Evolutionary conservation across 2,797 vertebrate species (phyloP), one percentile per base, ranked within the genome.

Genomic region (Molossus molossus): DNA sequence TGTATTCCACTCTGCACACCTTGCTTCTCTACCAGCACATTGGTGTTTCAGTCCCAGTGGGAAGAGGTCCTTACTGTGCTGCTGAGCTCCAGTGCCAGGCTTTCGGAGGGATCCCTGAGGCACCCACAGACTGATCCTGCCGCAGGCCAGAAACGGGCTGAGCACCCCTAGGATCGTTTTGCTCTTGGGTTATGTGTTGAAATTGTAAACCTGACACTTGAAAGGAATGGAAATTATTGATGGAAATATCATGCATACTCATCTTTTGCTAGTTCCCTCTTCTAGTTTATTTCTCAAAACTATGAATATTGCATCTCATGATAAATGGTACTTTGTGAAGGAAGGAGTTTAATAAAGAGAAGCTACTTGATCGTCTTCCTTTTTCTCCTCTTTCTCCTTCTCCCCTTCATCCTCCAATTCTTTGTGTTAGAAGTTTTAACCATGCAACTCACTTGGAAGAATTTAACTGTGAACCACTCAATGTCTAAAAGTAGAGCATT

Each of bases 211-310:
- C 20, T 86, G 92, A 94, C 88, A 86, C 58, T 96, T 91, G 58
- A 89, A 96, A 94, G 72, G 37, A 73, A 92, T 79, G 67, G 64
- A 76, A 87, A 87, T 93, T 73, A 87, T 80, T 89, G 69, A 91
- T 60, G 81, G 65, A 90, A 80, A 48, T 29, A 84, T 80, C n/a
- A 37, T 85, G 79, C 72, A 65, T 67, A 82, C 33, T 40, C 57
- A 37, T 88, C 48, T 80, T 37, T 70, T 65, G 73, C 67, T 88
- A 48, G 64, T 70, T 48, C 53, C 29, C 17, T 90, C 85, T 79
- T 92, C 75, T 37, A 65, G 20, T 77, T 85, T 95, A 84, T 89
- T 95, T 83, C 90, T 86, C 72, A 90, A 76, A 81, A 91, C 88
- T 84, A 72, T 15, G 86, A 79, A 92, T 12, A 60, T 5, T 2